Percentiles rank a stretch among this genome's conserved stretches.
Evolutionary conservation across 1,140 invertebrate species (phyloP).

Genomic region (Coptotermes formosanus): DNA sequence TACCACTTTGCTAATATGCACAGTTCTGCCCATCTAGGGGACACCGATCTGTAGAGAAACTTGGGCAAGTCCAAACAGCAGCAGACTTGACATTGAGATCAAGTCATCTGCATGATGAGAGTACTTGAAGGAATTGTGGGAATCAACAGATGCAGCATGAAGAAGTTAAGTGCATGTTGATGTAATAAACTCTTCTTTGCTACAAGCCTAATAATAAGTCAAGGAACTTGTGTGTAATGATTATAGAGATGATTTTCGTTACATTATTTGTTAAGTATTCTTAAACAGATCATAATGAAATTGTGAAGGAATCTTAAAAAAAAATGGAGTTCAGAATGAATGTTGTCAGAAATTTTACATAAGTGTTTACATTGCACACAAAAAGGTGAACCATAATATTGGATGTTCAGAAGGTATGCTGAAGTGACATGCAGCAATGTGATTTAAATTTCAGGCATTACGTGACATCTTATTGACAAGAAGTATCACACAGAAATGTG

Average conservation of each 20-base stretch:
- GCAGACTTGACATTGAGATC: too few relatives aligned
- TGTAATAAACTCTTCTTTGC: not conserved
- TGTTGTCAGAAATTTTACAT: not conserved
- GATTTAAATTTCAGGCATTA: too few relatives aligned
- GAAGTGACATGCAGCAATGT: too few relatives aligned
- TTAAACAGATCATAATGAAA: not conserved
- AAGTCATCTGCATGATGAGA: too few relatives aligned
- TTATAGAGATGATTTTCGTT: not conserved
- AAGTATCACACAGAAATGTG: too few relatives aligned
- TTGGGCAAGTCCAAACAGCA: too few relatives aligned
- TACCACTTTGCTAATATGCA: not conserved
- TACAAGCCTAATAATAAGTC: not conserved
- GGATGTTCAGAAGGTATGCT: too few relatives aligned
- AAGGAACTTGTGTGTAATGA: not conserved
- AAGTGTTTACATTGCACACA: not conserved
- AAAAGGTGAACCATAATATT: not conserved
- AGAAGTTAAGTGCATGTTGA: constrained; percentile 4
- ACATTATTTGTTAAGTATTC: not conserved
- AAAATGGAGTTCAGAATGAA: not conserved
- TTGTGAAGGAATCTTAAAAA: constrained; percentile 9
- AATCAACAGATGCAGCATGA: not conserved
- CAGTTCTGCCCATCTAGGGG: not conserved
- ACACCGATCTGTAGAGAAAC: not conserved
- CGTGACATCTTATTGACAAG: too few relatives aligned
- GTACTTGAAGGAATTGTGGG: not conserved